A percentile compares a stretch with the other conserved stretches of the same genome.
Conservation (phyloP, 2,888 invertebrate genomes). For the Chalcosyrphus nemorum region DNA sequence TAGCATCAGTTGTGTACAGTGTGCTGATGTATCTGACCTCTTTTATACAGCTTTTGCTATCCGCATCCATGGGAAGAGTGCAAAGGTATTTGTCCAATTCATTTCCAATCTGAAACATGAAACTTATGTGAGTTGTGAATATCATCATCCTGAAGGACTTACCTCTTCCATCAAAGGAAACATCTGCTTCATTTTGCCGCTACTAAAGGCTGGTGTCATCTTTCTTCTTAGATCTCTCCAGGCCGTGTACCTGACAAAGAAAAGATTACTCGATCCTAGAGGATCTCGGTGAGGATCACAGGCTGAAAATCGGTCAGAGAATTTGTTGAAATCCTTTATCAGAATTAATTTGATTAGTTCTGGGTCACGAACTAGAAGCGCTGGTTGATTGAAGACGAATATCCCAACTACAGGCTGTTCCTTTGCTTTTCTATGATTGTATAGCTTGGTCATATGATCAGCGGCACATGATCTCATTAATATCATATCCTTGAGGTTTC, state of each 20-base stretch:
- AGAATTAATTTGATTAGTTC: slow-evolving; percentile 82
- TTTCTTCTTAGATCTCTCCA: slow-evolving; percentile 82
- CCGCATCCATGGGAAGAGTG: slow-evolving; percentile 8
- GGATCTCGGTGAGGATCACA: slow-evolving; percentile 79
- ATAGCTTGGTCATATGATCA: slow-evolving; percentile 79
- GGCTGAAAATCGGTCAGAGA: slow-evolving; percentile 77
- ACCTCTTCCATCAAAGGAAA: slow-evolving; percentile 79
- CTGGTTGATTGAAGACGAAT: slow-evolving; percentile 82
- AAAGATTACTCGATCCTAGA: slow-evolving; percentile 81
- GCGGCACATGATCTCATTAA: slow-evolving; percentile 77
- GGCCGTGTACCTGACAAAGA: slow-evolving; percentile 81
- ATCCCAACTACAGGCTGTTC: slow-evolving; percentile 79
- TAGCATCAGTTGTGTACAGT: slow-evolving; percentile 79
- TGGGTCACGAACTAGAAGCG: slow-evolving; percentile 81
- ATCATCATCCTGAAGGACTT: too few species aligned
- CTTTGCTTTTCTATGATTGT: slow-evolving; percentile 76
- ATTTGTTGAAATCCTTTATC: slow-evolving; percentile 82
- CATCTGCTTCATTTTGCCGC: slow-evolving; percentile 81
- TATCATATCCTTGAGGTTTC: slow-evolving; percentile 80
- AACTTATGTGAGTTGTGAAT: too few species aligned
- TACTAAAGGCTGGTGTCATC: slow-evolving; percentile 82
- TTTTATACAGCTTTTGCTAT: slow-evolving; percentile 58
- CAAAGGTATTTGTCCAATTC: slow-evolving; percentile 76
- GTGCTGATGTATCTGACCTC: slow-evolving; percentile 79
- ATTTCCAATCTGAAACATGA: slow-evolving; percentile 75